Conservation (phyloP, 2,888 invertebrate species). For the Lasioglossum calceatum region DNA sequence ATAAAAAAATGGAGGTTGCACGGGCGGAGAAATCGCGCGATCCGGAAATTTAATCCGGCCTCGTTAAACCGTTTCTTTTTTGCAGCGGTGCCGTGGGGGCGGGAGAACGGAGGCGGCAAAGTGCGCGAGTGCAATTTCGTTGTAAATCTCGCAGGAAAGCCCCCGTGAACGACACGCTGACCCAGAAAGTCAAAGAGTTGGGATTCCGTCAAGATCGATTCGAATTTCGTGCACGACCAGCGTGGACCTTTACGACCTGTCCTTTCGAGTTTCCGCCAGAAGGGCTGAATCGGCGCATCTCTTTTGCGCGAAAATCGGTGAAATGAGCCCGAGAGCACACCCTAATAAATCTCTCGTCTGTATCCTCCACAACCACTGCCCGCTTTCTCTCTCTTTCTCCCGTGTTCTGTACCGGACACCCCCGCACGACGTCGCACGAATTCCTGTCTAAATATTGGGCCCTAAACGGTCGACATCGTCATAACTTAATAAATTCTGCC, state of each 20-base stretch:
- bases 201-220: slow-evolving; percentile 69
- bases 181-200: slow-evolving; percentile 77
- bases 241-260: slow-evolving; percentile 67
- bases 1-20: slow-evolving; percentile 7
- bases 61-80: slow-evolving; percentile 39
- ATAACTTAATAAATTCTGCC: slow-evolving; percentile 50
- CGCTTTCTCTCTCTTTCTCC: slow-evolving; percentile 6
- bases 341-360: slow-evolving; percentile 67
- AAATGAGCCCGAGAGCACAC: slow-evolving; percentile 67
- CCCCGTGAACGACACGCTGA: slow-evolving; percentile 73
- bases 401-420: background rate
- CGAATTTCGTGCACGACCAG: slow-evolving; percentile 69
- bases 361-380: background rate
- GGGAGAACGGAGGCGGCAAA: slow-evolving; percentile 35
- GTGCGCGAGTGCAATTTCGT: slow-evolving; percentile 64
- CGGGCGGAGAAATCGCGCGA: slow-evolving; percentile 45
- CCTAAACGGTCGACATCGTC: slow-evolving; percentile 8
- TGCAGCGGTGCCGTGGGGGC: background rate
- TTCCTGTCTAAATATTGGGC: slow-evolving; percentile 57
- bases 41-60: slow-evolving; percentile 57
- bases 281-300: slow-evolving; percentile 67
- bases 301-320: slow-evolving; percentile 77
- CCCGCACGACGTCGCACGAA: slow-evolving; percentile 33
- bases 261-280: slow-evolving; percentile 55
- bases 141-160: slow-evolving; percentile 63